Conservation (phyloP, 2,888 invertebrate species). For the Luffia ferchaultella region DNA sequence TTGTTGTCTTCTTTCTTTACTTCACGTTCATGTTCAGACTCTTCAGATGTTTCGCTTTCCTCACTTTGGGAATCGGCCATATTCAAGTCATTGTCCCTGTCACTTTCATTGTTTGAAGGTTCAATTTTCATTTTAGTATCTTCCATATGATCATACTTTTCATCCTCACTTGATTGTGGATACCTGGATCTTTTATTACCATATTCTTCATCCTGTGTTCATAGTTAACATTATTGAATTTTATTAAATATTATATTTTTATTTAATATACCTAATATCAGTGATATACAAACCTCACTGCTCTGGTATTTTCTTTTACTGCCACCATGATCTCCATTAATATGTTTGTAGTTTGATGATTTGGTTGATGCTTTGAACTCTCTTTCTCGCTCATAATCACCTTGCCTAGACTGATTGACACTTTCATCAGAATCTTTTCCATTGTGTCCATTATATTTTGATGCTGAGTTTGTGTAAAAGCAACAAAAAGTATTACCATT, state of each 20-base stretch:
- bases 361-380: slow-evolving; percentile 19
- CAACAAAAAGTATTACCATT: not conserved
- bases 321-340: slow-evolving; percentile 40
- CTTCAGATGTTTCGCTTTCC: slow-evolving; percentile 34
- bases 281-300: slow-evolving; percentile 38
- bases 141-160: slow-evolving; percentile 27
- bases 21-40: slow-evolving; percentile 35
- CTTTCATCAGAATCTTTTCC: slow-evolving; percentile 43
- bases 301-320: slow-evolving; percentile 43
- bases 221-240: no score
- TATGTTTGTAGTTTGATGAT: slow-evolving; percentile 24
- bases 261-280: not conserved
- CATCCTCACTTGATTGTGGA: slow-evolving; percentile 32
- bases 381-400: slow-evolving; percentile 16
- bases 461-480: slow-evolving; percentile 22
- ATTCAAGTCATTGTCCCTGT: slow-evolving; percentile 20
- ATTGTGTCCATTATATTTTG: slow-evolving; percentile 41
- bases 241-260: not conserved
- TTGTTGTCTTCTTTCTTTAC: slow-evolving; percentile 30
- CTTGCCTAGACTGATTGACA: slow-evolving; percentile 25
- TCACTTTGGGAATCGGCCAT: slow-evolving; percentile 23
- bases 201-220: slow-evolving; percentile 42
- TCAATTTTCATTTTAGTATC: slow-evolving; percentile 26
- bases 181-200: slow-evolving; percentile 35
- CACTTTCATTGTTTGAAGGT: slow-evolving; percentile 26